Evolutionary conservation across 1,140 invertebrate species (phyloP).

Genomic region (Aphidius gifuensis): DNA sequence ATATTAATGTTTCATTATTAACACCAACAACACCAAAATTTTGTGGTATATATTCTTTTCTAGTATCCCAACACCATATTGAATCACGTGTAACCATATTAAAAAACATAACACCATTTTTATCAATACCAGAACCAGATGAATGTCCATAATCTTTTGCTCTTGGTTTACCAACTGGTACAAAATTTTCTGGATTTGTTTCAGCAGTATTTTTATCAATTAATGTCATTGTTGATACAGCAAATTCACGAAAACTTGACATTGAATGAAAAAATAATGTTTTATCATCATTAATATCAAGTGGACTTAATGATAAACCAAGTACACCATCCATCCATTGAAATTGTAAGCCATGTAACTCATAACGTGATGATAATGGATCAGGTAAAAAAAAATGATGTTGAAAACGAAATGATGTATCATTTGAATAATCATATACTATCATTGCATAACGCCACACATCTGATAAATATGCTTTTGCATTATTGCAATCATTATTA

Average conservation of each 20-base stretch:
- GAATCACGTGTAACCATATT: slow-evolving; percentile 71
- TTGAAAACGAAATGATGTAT: slow-evolving; percentile 68
- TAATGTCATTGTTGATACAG: slow-evolving; percentile 64
- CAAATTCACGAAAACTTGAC: slow-evolving; percentile 74
- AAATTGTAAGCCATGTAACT: slow-evolving; percentile 69
- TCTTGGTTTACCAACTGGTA: slow-evolving; percentile 60
- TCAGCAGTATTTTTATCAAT: slow-evolving; percentile 57
- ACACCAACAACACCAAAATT: slow-evolving; percentile 63
- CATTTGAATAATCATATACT: slow-evolving; percentile 65
- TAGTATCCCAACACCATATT: slow-evolving; percentile 76
- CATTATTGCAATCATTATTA: slow-evolving; percentile 62
- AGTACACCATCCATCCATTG: slow-evolving; percentile 82
- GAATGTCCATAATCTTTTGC: slow-evolving; percentile 66
- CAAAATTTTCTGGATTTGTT: slow-evolving; percentile 59
- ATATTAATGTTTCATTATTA: slow-evolving; percentile 62
- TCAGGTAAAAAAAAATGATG: slow-evolving; percentile 76
- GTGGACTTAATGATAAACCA: slow-evolving; percentile 67
- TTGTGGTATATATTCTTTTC: slow-evolving; percentile 64
- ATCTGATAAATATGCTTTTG: slow-evolving; percentile 69
- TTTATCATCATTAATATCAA: slow-evolving; percentile 57
- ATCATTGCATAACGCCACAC: slow-evolving; percentile 74
- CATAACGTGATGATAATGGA: slow-evolving; percentile 65
- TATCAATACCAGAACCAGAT: slow-evolving; percentile 68
- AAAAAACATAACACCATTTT: slow-evolving; percentile 72
- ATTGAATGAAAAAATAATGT: slow-evolving; percentile 75